These are phyloP conservation scores for Biston betularia DNA, from an alignment of 2,888 invertebrate species.

Conservation along the genomic window DNA sequence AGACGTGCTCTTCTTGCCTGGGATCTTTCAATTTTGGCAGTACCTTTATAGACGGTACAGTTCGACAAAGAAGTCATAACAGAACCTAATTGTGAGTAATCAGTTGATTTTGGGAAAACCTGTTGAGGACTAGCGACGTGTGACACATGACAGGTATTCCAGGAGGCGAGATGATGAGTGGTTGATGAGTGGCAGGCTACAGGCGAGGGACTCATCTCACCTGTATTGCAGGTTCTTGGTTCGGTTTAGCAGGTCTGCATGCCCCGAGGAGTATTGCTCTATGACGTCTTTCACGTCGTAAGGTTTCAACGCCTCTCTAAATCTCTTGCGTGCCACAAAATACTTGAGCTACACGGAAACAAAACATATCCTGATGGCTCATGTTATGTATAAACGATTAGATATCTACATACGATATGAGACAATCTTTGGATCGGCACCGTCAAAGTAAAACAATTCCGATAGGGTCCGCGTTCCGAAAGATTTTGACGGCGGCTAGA, in stretches of 20 bases:
- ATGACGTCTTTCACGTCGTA: slow-evolving; percentile 98
- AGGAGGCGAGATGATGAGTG: slow-evolving; percentile 56
- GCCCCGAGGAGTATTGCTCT: slow-evolving; percentile 95
- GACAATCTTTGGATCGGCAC: slow-evolving; percentile 2
- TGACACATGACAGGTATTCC: slow-evolving; percentile 44
- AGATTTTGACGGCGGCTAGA: not conserved
- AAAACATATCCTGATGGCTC: slow-evolving; percentile 72
- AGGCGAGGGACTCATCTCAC: slow-evolving; percentile 78
- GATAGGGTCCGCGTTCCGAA: not conserved
- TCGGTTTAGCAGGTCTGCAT: slow-evolving; percentile 94
- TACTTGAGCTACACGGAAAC: slow-evolving; percentile 91
- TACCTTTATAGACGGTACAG: not conserved
- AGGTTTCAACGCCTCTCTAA: slow-evolving; percentile 96
- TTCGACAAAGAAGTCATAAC: not conserved
- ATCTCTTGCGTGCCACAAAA: slow-evolving; percentile 95
- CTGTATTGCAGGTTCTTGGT: slow-evolving; percentile 95
- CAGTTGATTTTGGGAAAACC: not conserved
- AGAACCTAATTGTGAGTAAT: not conserved
- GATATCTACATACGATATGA: slow-evolving; percentile 7
- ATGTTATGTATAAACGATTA: slow-evolving; percentile 30
- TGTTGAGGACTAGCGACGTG: slow-evolving; percentile 30
- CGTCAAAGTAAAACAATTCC: not conserved
- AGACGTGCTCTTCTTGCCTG: not conserved
- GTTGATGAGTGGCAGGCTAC: slow-evolving; percentile 53
- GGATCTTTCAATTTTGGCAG: not conserved